Evolutionary conservation across 2,888 invertebrate species (phyloP), one percentile per base, ranked within the genome.

Genomic region (Camponotus fellah): DNA sequence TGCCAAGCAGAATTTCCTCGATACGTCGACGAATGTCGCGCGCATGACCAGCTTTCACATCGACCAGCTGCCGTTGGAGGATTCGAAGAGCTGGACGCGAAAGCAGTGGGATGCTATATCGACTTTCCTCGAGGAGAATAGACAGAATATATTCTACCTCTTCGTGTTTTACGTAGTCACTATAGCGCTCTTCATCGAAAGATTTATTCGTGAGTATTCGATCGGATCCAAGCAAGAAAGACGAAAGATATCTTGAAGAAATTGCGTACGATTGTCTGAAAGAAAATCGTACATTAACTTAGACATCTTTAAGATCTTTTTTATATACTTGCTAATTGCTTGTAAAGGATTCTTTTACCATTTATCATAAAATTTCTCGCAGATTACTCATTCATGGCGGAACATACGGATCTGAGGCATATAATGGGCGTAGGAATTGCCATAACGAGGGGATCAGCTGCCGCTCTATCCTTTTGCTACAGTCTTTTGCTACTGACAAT

Each of bases 341-440:
- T 14, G 5, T 34, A 37, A 17, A 65, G 9, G 37, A 37, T 37
- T 62, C 10, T 34, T 46, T 12, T 12, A 21, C 12, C 9, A 14
- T 26, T 26, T 26, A 26, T 43, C 32, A 10, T 8, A 58, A 17
- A 32, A 65, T 17, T 32, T 14, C 14, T 40, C 95, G 2, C 92
- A 97, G 97, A 99, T 95, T 99, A 99, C 94, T 98, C 99, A 0
- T 99, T 99, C 94, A 98, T 99, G 98, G 97, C 98, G 0, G 99
- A 99, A 93, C 99, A 99, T 95, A 97, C 98, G 37, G 99, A 99
- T 95, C 95, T 99, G 89, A 96, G 99, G 0, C 98, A 99, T 93
- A 99, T 99, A 64, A 99, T 99, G 99, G 99, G 99, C 1, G 98
- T 98, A 2, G 99, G 99, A 0, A 99, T 99, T 72, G 99, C 99